Evolutionary conservation across 35 echinoderm and acorn worm species (phyloP).

Genomic region (Nesometra sesokonis): DNA sequence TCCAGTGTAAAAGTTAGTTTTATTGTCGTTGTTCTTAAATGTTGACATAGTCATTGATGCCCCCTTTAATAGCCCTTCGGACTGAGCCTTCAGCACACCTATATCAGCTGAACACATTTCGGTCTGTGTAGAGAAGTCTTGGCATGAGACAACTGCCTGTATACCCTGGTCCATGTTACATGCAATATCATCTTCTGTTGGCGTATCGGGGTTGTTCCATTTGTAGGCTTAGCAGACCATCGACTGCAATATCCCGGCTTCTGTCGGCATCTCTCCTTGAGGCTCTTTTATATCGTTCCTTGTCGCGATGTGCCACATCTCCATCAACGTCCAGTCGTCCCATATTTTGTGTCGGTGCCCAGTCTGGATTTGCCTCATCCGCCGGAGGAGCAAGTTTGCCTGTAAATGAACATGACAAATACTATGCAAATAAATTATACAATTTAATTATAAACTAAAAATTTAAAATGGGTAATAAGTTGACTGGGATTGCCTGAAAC

Average conservation of each 20-base stretch:
- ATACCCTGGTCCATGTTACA: too few relatives aligned
- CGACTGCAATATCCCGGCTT: not conserved
- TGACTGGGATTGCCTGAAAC: not conserved
- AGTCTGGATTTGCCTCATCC: not conserved
- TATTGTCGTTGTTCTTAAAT: constrained; percentile 1
- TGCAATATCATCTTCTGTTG: too few relatives aligned
- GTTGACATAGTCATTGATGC: not conserved
- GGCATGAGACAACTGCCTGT: not conserved
- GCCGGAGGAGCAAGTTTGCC: not conserved
- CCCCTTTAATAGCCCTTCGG: too few relatives aligned
- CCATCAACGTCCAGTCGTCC: not conserved
- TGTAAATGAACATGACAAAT: too few relatives aligned
- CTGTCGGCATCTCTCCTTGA: not conserved
- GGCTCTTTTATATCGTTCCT: not conserved
- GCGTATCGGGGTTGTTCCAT: not conserved
- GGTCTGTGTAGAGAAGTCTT: not conserved
- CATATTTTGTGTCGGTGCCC: constrained; percentile 11
- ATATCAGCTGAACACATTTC: not conserved
- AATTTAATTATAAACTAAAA: not conserved
- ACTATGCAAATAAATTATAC: not conserved
- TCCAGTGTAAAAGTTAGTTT: constrained; percentile 17
- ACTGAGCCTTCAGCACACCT: not conserved
- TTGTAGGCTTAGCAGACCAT: not conserved
- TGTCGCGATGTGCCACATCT: not conserved
- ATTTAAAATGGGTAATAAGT: not conserved